A percentile compares a stretch with the other conserved stretches of the same genome.
Evolutionary conservation across 2,113 vertebrate genomes (phyloP).

Genomic region (Recurvirostra avosetta): DNA sequence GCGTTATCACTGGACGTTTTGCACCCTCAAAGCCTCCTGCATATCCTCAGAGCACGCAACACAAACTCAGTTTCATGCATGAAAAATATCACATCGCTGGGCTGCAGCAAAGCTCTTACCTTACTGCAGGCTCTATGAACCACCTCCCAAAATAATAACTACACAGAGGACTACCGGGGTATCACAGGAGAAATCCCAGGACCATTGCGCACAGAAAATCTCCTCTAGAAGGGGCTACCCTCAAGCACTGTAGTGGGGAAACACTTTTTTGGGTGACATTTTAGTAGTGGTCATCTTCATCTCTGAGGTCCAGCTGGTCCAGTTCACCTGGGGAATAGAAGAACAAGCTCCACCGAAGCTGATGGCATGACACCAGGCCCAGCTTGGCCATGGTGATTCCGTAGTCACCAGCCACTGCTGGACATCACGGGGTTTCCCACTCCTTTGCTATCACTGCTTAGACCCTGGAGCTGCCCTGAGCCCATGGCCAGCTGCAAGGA

Average conservation of each 20-base stretch:
- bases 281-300: not conserved
- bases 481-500: not conserved
- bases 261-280: not conserved
- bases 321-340: not conserved
- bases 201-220: not conserved
- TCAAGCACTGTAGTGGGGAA: not conserved
- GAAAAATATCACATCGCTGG: not conserved
- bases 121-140: not conserved
- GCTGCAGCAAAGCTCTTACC: not conserved
- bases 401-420: not conserved
- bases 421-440: accelerated
- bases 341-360: not conserved
- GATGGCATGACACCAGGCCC: not conserved
- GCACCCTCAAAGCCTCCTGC: not conserved
- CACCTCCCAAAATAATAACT: not conserved
- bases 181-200: not conserved
- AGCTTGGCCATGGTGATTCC: not conserved
- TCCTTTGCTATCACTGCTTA: not conserved
- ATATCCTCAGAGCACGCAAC: not conserved
- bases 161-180: not conserved
- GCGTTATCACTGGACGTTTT: not conserved
- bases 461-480: not conserved
- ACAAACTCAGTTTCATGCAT: not conserved
- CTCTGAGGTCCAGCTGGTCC: not conserved
- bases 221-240: not conserved